Base-by-base conservation (phyloP, 2,797 vertebrate genomes). In the Sitta carolinensis region DNA sequence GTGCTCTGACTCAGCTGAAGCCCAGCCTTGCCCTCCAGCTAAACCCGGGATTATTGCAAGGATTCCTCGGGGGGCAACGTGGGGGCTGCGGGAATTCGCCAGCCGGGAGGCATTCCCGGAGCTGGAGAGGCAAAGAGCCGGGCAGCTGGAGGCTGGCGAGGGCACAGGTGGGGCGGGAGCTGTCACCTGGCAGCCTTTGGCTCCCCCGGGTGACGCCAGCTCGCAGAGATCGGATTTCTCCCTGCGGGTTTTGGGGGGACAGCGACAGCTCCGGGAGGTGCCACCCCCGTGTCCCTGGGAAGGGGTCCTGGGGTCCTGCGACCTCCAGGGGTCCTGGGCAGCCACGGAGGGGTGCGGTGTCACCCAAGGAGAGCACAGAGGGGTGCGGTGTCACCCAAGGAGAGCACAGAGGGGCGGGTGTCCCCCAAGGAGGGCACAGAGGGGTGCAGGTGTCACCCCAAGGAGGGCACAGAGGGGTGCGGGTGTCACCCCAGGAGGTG, bases 1-100 rank as follows among this genome's bases (percentile, higher is more conserved):
- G 43, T 68, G 66, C 80, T 93, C 48, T 94, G 94, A 96, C 63
- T 94, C 55, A 95, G 79, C 68, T 64, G 86, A 83, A 15, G 16
- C 6, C 16, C 8, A 80, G 68, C 73, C n/a, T 47, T 45, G 50
- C 69, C 64, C 51, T 59, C 32, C 84, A 1, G 21, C 55, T 64
- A 3, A 14, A 40, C 16, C 0, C 3, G 14, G 69, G 40, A 27
- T 5, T 30, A 27, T 5, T 30, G 77, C 52, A 6, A 38, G 30
- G 34, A 36, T 73, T 88, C 69, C 72, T 66, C 22, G 4, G 26
- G 50, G 52, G 20, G 16, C 68, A 63, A n/a, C 1, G 16, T 51
- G 45, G 42, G 64, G 15, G 18, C 57, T 38, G 9, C 0, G 47
- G 73, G 64, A 43, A 42, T 78, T 50, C 70, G 11, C 26, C 16